phyloP scores from a whole-genome alignment of 2,113 vertebrate genomes.

The Bufo gargarizans region DNA sequence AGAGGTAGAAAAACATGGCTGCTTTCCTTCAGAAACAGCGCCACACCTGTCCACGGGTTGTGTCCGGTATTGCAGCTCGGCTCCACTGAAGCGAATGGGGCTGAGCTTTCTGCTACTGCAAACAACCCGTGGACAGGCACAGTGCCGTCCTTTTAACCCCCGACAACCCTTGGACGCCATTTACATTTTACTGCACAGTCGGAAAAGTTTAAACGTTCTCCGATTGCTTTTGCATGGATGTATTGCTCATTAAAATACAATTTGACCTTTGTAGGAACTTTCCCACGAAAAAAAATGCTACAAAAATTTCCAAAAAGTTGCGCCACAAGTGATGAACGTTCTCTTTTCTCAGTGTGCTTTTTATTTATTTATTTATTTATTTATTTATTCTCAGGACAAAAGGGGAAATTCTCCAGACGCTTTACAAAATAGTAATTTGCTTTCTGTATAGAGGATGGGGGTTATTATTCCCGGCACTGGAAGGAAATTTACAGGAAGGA shows the following conservation, averaged over 20 bases:
- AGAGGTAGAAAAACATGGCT: too few relatives aligned
- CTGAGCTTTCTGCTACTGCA: too few relatives aligned
- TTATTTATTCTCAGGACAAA: conserved; percentile 40
- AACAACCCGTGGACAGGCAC: too few relatives aligned
- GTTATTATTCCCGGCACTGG: not conserved
- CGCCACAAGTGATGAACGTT: not conserved
- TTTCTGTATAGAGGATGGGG: not conserved
- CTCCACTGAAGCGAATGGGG: too few relatives aligned
- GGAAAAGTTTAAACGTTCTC: not conserved
- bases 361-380: too few relatives aligned
- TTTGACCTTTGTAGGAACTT: not conserved
- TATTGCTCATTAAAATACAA: not conserved
- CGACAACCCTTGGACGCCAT: too few relatives aligned
- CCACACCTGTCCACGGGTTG: too few relatives aligned
- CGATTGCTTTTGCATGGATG: not conserved
- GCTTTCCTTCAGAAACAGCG: too few relatives aligned
- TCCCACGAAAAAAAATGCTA: not conserved
- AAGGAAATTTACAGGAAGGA: conserved; percentile 9
- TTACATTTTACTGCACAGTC: too few relatives aligned
- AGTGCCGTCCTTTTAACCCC: too few relatives aligned
- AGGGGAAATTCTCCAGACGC: conserved; percentile 1
- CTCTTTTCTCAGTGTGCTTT: conserved; percentile 41
- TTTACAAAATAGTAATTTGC: too few relatives aligned
- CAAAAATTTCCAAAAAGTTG: not conserved
- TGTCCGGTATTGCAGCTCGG: too few relatives aligned